A percentile compares a stretch with the other conserved stretches of the same genome.
Evolutionary conservation across 2,888 invertebrate genomes (phyloP).

Genomic region (Torymus texanus): DNA sequence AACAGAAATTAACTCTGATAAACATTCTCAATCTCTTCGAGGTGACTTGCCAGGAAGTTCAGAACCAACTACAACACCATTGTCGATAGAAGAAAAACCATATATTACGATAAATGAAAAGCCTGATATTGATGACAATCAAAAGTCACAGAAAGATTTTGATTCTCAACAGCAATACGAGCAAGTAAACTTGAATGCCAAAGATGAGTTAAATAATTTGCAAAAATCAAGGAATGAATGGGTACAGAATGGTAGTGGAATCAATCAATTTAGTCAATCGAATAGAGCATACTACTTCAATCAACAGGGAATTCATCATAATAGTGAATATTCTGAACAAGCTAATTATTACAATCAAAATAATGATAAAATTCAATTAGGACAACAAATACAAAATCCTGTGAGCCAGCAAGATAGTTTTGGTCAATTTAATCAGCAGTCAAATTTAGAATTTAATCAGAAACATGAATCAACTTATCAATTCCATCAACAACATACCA

Average conservation of each 20-base stretch:
- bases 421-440: slow-evolving; percentile 11
- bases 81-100: no score
- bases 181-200: slow-evolving; percentile 24
- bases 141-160: slow-evolving; percentile 4
- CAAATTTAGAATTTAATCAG: slow-evolving; percentile 15
- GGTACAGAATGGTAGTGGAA: neutral
- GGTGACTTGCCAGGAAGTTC: slow-evolving; percentile 46
- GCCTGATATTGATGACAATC: neutral
- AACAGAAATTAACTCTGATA: slow-evolving; percentile 22
- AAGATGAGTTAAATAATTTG: slow-evolving; percentile 50
- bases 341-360: slow-evolving; percentile 38
- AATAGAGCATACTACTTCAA: slow-evolving; percentile 46
- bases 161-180: slow-evolving; percentile 29
- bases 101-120: slow-evolving; percentile 5
- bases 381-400: slow-evolving; percentile 55
- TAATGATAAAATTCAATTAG: slow-evolving; percentile 18
- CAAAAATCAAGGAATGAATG: slow-evolving; percentile 44
- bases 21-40: slow-evolving; percentile 13
- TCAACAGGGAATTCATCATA: slow-evolving; percentile 24
- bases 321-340: slow-evolving; percentile 26
- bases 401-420: slow-evolving; percentile 17
- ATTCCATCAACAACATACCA: slow-evolving; percentile 7
- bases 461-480: slow-evolving; percentile 9
- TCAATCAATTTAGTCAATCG: slow-evolving; percentile 50
- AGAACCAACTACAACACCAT: slow-evolving; percentile 18